A percentile compares a stretch with the other conserved stretches of the same genome.
Conservation (phyloP, 2,888 invertebrate species). For the Lutraria lutraria region DNA sequence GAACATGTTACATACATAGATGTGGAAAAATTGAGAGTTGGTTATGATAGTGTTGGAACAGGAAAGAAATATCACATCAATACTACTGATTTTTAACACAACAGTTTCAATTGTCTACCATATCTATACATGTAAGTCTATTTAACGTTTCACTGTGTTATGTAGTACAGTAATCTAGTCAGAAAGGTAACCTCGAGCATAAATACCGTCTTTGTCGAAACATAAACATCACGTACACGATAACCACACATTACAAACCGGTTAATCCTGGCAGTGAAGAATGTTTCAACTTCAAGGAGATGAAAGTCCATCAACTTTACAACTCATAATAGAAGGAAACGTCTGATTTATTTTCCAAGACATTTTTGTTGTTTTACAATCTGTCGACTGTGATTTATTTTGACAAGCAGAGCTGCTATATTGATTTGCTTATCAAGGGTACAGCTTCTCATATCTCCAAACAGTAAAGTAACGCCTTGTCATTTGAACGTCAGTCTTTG, state of each 20-base stretch:
- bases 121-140: no score
- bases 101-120: no score
- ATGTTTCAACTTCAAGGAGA: slow-evolving; percentile 28
- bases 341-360: slow-evolving; percentile 46
- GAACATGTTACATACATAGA: no score
- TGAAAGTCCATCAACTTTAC: slow-evolving; percentile 39
- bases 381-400: slow-evolving; percentile 54
- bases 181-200: no score
- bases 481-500: slow-evolving; percentile 38
- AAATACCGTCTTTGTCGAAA: no score
- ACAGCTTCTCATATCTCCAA: slow-evolving; percentile 37
- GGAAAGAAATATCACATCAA: no score
- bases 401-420: slow-evolving; percentile 51
- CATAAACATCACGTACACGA: neutral
- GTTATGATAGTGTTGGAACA: no score
- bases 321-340: slow-evolving; percentile 39
- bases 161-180: no score
- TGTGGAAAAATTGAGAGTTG: no score
- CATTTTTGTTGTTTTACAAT: slow-evolving; percentile 64
- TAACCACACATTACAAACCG: neutral
- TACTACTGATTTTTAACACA: no score
- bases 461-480: slow-evolving; percentile 39
- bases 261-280: neutral
- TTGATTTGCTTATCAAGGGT: slow-evolving; percentile 50
- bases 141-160: no score